These are phyloP conservation scores for Stenopsyche tienmushanensis DNA, from an alignment of 1,140 invertebrate genomes.

Conservation along the genomic window DNA sequence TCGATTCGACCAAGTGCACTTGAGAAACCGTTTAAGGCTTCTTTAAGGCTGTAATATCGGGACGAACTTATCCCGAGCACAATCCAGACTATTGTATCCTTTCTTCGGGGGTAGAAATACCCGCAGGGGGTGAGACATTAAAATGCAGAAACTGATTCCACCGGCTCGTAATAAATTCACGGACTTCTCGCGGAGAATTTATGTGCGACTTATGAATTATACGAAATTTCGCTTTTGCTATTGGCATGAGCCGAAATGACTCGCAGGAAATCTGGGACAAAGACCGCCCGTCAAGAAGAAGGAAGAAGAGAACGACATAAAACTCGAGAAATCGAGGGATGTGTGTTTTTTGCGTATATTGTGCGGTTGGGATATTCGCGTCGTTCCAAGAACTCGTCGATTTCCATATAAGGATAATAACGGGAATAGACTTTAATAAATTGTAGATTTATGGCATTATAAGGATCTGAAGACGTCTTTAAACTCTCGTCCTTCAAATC, in stretches of 20 bases:
- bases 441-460: no score
- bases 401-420: no score
- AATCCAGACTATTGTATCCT: conserved; percentile 6
- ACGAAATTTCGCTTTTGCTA: conserved; percentile 6
- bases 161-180: conserved; percentile 27
- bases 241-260: neutral
- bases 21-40: conserved; percentile 30
- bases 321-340: neutral
- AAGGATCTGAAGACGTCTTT: no score
- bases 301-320: neutral
- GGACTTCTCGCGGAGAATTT: conserved; percentile 15
- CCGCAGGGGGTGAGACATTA: conserved; percentile 7
- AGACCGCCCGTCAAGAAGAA: neutral
- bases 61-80: conserved; percentile 4
- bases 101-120: neutral
- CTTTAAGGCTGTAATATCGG: conserved; percentile 18
- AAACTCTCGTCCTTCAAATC: no score
- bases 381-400: no score
- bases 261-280: neutral
- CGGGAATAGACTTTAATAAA: no score
- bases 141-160: conserved; percentile 26
- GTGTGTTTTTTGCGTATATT: no score
- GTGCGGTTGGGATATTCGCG: no score
- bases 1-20: conserved; percentile 34
- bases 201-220: conserved; percentile 19